Conservation (phyloP, 2,797 vertebrate genomes). For the Mormyrus proboscirostris region DNA sequence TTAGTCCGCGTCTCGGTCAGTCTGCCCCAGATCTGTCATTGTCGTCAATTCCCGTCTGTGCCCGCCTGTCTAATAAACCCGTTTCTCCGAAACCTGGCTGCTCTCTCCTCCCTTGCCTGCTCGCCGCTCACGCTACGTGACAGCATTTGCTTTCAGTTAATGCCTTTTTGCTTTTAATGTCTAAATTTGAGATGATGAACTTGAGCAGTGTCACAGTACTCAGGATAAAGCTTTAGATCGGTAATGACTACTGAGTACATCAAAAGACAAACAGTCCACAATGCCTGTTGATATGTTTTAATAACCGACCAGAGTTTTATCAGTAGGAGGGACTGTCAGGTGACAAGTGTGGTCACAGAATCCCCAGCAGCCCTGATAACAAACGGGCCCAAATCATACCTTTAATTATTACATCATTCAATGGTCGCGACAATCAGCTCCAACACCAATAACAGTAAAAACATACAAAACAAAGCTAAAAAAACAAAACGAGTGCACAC, state of each 20-base stretch:
- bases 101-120: no score
- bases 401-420: conserved; percentile 66
- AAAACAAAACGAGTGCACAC: conserved; percentile 55
- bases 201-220: neutral
- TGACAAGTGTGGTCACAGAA: neutral
- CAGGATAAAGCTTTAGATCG: neutral
- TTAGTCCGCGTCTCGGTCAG: no score
- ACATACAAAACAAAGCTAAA: conserved; percentile 59
- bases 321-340: neutral
- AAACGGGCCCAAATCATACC: neutral
- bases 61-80: no score
- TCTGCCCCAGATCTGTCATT: no score
- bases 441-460: conserved; percentile 47
- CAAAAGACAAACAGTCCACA: neutral
- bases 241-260: neutral
- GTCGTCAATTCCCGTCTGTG: no score
- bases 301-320: neutral
- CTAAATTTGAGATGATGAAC: neutral
- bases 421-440: conserved; percentile 55
- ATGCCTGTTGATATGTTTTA: conserved; percentile 1
- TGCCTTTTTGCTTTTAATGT: neutral
- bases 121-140: no score
- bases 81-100: no score
- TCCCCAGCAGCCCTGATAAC: neutral
- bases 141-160: neutral